Evolutionary conservation across 2,113 vertebrate genomes (phyloP).

Genomic region (Erpornis zantholeuca): DNA sequence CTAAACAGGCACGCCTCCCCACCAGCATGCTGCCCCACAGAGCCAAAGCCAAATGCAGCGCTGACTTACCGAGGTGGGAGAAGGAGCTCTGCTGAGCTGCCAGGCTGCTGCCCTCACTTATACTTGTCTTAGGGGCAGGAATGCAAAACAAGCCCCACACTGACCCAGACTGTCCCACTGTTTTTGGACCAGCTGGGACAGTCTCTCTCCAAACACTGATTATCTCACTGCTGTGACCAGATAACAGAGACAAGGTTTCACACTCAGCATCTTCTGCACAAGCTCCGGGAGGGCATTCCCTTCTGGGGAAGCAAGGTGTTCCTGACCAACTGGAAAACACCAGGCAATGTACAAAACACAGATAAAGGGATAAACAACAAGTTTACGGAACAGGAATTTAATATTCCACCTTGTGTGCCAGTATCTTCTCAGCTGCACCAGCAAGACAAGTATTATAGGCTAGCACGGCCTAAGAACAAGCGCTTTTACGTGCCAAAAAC

Average conservation of each 20-base stretch:
- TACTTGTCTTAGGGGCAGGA: background rate
- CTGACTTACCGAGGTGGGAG: background rate
- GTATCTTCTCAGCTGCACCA: background rate
- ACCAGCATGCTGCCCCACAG: background rate
- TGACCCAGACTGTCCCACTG: background rate
- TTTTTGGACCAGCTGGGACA: background rate
- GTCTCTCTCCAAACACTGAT: background rate
- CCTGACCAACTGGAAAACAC: background rate
- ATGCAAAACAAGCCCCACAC: background rate
- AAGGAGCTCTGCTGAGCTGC: background rate
- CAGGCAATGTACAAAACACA: background rate
- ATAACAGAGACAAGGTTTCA: background rate
- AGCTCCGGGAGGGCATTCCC: too few relatives aligned
- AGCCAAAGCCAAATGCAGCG: background rate
- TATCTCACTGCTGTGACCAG: fast-evolving
- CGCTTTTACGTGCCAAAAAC: background rate
- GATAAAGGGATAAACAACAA: fast-evolving
- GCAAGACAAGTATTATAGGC: fast-evolving
- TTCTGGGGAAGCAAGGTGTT: background rate
- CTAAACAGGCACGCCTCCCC: background rate
- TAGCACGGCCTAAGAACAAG: background rate
- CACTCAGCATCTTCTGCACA: background rate
- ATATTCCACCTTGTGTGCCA: background rate
- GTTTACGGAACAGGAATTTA: background rate
- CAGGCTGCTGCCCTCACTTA: fast-evolving